These are phyloP conservation scores for Mamestra configurata DNA, from an alignment of 1,140 invertebrate genomes.

Conservation along the genomic window DNA sequence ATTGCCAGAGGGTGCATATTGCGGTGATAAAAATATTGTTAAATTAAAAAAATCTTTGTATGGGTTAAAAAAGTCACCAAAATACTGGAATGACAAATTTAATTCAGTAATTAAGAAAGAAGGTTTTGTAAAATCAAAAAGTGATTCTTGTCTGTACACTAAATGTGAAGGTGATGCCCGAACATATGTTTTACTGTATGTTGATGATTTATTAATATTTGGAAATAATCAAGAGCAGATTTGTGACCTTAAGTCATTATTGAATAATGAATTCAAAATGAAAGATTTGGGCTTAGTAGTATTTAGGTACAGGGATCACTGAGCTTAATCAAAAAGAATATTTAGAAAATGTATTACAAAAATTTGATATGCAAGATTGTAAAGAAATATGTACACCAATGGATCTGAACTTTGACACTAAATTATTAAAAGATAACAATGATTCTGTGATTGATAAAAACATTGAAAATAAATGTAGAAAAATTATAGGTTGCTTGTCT, in stretches of 20 bases:
- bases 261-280: constrained; percentile 17
- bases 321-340: constrained; percentile 69
- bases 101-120: constrained; percentile 58
- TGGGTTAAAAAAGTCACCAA: constrained; percentile 43
- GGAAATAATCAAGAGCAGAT: not conserved
- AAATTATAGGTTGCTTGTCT: constrained; percentile 61
- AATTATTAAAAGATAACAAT: not conserved
- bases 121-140: constrained; percentile 31
- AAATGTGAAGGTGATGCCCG: not conserved
- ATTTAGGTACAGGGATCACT: constrained; percentile 41
- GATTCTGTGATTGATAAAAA: constrained; percentile 34
- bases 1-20: constrained; percentile 49
- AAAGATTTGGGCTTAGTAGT: constrained; percentile 15
- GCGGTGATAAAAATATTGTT: constrained; percentile 56
- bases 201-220: not conserved
- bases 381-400: constrained; percentile 68
- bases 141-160: not conserved
- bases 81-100: constrained; percentile 55
- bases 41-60: constrained; percentile 64
- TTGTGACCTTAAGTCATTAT: not conserved
- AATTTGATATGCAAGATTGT: constrained; percentile 73
- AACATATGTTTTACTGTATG: constrained; percentile 26
- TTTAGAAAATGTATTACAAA: constrained; percentile 70
- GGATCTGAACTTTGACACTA: constrained; percentile 59
- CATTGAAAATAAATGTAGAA: constrained; percentile 58